Evolutionary conservation across 2,113 vertebrate genomes (phyloP), one percentile per base, ranked within the genome.

Genomic region (Anguilla japonica): DNA sequence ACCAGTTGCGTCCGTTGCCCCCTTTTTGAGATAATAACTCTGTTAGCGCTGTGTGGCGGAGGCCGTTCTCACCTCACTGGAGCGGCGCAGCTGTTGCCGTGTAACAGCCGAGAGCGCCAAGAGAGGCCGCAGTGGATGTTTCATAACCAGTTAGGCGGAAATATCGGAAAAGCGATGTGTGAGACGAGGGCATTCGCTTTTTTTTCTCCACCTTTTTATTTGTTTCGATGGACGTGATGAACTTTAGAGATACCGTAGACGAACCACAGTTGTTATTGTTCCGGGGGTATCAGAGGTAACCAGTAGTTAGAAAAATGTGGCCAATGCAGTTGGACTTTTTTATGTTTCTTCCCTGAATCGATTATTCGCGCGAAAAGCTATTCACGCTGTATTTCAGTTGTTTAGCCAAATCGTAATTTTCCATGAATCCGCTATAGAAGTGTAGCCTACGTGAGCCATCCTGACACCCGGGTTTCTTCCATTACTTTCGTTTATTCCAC

Each of bases 41-140:
- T 46, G 82, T 34, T 83, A 83, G 71, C 82, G 26, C 22, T 79
- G 71, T 81, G 81, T 81, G 85, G 87, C 87, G 78, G 79, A 82
- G 41, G 40, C 71, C 87, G 87, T 88, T 88, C 81, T 71, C 85
- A 50, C 67, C 34, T 13, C 43, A 34, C 67, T 13, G 15, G 46
- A 43, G 43, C 63, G 46, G 40, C 83, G 83, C 89, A 88, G 87
- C 89, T 89, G 89, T 81, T 84, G 60, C 63, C 79, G 43, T 43
- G 63, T 85, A 89, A 89, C 88, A 83, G 83, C 83, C 34, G n/a
- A 18, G 5, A 83, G 39, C 34, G 3, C 60, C 20, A 53, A 53
- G 60, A 57, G 82, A 57, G 82, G 50, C 82, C 56, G 39, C 41
- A 26, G 41, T 60, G 41, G 40, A 63, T 60, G 34, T 83, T 60